Evolutionary conservation across 1,140 invertebrate genomes (phyloP), one percentile per base, ranked within the genome.

Genomic region (Aradophagus sp.): DNA sequence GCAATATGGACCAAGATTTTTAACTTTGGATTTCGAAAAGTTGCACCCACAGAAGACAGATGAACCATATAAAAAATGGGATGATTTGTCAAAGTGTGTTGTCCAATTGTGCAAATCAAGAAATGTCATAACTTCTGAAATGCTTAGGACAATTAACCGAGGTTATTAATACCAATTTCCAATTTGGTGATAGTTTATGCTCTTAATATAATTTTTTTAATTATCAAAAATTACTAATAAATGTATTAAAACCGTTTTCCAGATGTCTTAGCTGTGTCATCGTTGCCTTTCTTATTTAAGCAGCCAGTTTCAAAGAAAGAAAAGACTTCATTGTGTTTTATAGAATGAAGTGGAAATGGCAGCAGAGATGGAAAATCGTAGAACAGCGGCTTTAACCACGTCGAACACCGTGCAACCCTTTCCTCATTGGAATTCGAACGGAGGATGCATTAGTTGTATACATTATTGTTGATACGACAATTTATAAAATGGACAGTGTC

Each of bases 401-500:
- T 12, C 31, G 0, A 20, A 0, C 7, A 44, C 39, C 11, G 32
- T 59, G 5, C 55, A 59, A 32, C 55, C 55, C 0, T n/a, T 59
- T 47, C 29, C 20, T 47, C 1, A 7, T 59, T 2, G 55, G 20
- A 13, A 59, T 59, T 26, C 13, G 0, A 0, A 14, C 55, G 8
- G 31, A 17, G 27, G n/a, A 16, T 11, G 7, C 0, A 14, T 14
- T 27, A 10, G 1, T n/a, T 10, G 8, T 23, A 20, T 62, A 62
- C 38, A 31, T 62, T n/a, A 11, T 44, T 17, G 20, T 62, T 41
- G 31, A 62, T 32, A 27, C 38, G 15, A 62, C 38, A 8, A 44
- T 52, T 13, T 62, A 62, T 17, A 42, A 32, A 23, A 14, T 12
- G 15, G 58, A 53, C 17, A 52, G 58, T 23, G 23, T 62, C 19